Evolutionary conservation across 1,140 invertebrate genomes (phyloP).

Genomic region (Aphaenogaster rudis): DNA sequence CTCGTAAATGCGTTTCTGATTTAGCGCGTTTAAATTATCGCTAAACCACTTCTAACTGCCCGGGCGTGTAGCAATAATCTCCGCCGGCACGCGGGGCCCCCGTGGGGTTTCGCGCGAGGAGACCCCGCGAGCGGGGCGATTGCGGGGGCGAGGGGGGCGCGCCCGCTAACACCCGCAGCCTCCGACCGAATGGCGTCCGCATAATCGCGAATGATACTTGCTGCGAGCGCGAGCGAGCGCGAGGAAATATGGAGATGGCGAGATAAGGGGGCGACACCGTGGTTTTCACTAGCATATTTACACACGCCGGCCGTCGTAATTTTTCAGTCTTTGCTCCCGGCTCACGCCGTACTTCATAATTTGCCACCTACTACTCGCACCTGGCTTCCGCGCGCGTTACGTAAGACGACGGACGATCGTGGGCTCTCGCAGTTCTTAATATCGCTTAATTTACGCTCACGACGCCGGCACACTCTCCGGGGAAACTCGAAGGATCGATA

Average conservation of each 20-base stretch:
- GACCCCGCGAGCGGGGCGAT: neutral
- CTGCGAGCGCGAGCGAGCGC: slow-evolving; percentile 18
- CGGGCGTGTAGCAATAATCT: slow-evolving; percentile 70
- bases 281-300: slow-evolving; percentile 56
- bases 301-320: slow-evolving; percentile 43
- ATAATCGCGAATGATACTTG: slow-evolving; percentile 71
- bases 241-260: slow-evolving; percentile 60
- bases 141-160: too few relatives aligned
- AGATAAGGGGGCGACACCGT: slow-evolving; percentile 51
- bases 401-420: slow-evolving; percentile 37
- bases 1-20: slow-evolving; percentile 84
- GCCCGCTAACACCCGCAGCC: neutral
- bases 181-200: slow-evolving; percentile 65
- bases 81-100: slow-evolving; percentile 57
- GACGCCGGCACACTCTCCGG: neutral
- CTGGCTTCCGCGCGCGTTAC: slow-evolving; percentile 39
- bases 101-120: slow-evolving; percentile 29
- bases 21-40: slow-evolving; percentile 83
- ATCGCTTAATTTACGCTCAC: slow-evolving; percentile 26
- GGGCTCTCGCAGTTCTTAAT: slow-evolving; percentile 21
- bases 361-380: slow-evolving; percentile 48
- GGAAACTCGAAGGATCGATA: neutral
- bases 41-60: slow-evolving; percentile 83
- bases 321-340: slow-evolving; percentile 59
- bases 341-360: slow-evolving; percentile 47